Evolutionary conservation across 2,797 vertebrate species (phyloP), one percentile per base, ranked within the genome.

Genomic region (Typhlichthys eigenmanni): DNA sequence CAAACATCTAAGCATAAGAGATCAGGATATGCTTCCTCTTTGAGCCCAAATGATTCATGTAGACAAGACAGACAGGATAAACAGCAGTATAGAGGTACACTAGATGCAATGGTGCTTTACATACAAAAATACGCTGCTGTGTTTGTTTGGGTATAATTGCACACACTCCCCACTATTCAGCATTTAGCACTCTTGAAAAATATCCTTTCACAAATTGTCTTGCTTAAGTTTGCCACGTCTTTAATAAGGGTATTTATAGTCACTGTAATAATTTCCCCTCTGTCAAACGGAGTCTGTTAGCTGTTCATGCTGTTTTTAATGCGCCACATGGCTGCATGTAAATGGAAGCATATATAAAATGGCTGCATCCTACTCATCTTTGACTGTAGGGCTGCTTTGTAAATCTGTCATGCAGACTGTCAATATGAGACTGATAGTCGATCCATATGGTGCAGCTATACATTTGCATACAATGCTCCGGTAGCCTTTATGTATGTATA

Each of bases 381-480:
- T 57, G 71, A 68, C 76, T 75, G 79, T 77, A 67, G 71, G 73
- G 66, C 71, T 75, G 69, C 71, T 77, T 70, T 34, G 65, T 69
- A 80, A 81, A 81, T 81, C 81, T 74, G 69, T 83, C 80, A 84
- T 0, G 45, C 64, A 64, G 81, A 3, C 56, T 69, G 73, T 85
- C 77, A 59, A 80, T 75, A 79, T 55, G 73, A 71, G 64, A 62
- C 46, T 0, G 8, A 74, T 85, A 80, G 77, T 68, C 54, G 78
- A 64, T 1, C 76, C 57, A 66, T 75, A 58, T 76, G 80, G 72
- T 55, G 68, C 66, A 59, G 14, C 65, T 71, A 59, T 45, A 70
- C 64, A 70, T 60, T 72, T 48, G 50, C 53, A 70, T 4, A 38
- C 57, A 47, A 59, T 64, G 43, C 43, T 1, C 56, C 38, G 24